Evolutionary conservation across 2,888 invertebrate genomes (phyloP), one percentile per base, ranked within the genome.

Genomic region (Mimas tiliae): DNA sequence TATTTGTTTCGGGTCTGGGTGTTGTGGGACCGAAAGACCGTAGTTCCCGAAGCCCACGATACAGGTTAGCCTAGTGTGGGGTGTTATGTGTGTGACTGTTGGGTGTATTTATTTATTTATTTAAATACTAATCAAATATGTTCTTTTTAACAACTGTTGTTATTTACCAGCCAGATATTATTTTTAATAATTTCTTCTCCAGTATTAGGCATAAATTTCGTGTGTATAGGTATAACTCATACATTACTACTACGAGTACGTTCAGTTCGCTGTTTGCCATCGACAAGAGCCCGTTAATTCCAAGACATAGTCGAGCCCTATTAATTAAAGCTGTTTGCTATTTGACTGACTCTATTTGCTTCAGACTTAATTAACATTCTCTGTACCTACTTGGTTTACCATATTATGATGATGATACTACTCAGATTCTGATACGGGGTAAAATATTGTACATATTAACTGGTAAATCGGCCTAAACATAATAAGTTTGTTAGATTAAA

Each of bases 251-350:
- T 70, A 62, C 55, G 52, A 69, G 48, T 70, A 62, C 55, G 52
- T 53, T 58, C 68, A 71, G 65, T 72, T 66, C 69, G 70, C 65
- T 82, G 77, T 87, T 86, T 88, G 81, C 82, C 72, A 79, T 83
- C 82, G 83, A 88, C 86, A 84, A 81, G 84, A 85, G 76, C 80
- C 78, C 72, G 83, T 83, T 86, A 84, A 86, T 83, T 82, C 82
- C 80, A 82, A 86, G 84, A 84, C 85, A 83, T 82, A 81, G 81
- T 81, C 81, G 75, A 79, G 84, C 81, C 79, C 81, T 86, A 90
- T 89, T 91, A 89, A 92, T 91, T 91, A 90, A 91, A 90, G 88
- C 87, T 88, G 88, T 88, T 90, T 87, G 84, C 85, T 79, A 81
- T 88, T 88, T 87, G 85, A 86, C 87, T 83, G 83, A 78, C 82